Evolutionary conservation across 2,888 invertebrate species (phyloP).

Genomic region (Sphaerophoria rueppellii): DNA sequence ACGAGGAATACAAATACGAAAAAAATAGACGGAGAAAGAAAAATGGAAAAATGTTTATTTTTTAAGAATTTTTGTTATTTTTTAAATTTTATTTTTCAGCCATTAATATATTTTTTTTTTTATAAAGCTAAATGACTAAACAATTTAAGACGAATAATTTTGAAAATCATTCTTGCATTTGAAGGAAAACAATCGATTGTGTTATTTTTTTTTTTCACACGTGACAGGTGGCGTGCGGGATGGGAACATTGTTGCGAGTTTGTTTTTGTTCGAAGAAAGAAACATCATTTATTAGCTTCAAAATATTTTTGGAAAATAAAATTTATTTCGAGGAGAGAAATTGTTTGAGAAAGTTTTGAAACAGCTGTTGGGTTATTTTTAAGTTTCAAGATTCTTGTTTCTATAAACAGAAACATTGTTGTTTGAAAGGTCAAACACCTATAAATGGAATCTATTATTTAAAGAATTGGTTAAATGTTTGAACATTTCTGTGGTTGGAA

Average conservation of each 20-base stretch:
- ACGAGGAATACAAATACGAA: constrained; percentile 33
- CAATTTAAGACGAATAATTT: constrained; percentile 44
- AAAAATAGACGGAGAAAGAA: neutral
- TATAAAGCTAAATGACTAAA: constrained; percentile 4
- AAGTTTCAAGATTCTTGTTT: neutral
- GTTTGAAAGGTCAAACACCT: constrained; percentile 25
- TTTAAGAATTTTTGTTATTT: constrained; percentile 15
- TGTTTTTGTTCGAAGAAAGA: constrained; percentile 6
- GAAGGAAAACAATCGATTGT: constrained; percentile 27
- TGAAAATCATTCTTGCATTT: constrained; percentile 48
- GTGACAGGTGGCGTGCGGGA: constrained; percentile 67
- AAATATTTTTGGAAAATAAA: constrained; percentile 11
- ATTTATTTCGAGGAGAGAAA: neutral
- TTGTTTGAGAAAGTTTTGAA: neutral
- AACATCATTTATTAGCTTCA: constrained; percentile 21
- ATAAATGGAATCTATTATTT: constrained; percentile 14
- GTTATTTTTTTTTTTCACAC: constrained; percentile 37
- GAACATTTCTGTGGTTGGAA: too few relatives aligned
- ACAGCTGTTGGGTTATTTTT: neutral
- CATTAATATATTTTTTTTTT: constrained; percentile 22
- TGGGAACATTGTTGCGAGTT: neutral
- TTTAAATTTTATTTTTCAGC: neutral
- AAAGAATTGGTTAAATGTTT: neutral
- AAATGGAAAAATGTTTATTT: constrained; percentile 33
- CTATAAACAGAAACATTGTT: constrained; percentile 9